phyloP scores from a whole-genome alignment of 2,888 invertebrate species.

The Tricholauxania praeusta region DNA sequence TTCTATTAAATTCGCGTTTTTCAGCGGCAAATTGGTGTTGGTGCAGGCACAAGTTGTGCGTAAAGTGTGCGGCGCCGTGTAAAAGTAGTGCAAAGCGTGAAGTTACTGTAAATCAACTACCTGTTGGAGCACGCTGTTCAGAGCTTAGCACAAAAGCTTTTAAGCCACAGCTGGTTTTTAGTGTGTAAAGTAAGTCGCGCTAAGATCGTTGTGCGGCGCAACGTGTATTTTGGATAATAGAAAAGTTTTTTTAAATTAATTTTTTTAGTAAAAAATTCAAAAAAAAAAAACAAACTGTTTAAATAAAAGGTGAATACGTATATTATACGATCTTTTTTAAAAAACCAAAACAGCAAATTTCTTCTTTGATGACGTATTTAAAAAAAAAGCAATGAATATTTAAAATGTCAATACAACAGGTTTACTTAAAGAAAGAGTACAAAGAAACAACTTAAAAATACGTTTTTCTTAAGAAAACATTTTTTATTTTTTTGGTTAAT shows the following conservation, averaged over 20 bases:
- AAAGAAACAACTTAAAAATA: no score
- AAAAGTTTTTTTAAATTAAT: background rate
- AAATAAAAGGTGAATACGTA: no score
- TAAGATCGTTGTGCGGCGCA: conserved; percentile 21
- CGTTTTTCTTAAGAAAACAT: no score
- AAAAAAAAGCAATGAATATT: no score
- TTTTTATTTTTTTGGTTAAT: no score
- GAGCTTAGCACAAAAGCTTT: conserved; percentile 20
- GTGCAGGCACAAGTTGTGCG: background rate
- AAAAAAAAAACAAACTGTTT: no score
- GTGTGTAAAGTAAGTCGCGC: conserved; percentile 23
- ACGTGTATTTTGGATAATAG: background rate
- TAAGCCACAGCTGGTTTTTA: background rate
- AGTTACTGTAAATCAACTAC: conserved; percentile 3
- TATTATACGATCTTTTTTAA: no score
- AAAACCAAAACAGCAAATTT: no score
- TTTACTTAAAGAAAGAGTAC: no score
- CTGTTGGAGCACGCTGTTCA: background rate
- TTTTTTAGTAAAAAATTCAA: no score
- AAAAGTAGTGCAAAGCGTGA: conserved; percentile 2
- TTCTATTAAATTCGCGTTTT: background rate
- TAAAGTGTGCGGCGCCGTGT: background rate
- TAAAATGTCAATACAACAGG: no score
- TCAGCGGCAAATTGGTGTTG: background rate
- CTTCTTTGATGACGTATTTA: no score